Evolutionary conservation across 2,888 invertebrate genomes (phyloP).

Genomic region (Clanis bilineata): DNA sequence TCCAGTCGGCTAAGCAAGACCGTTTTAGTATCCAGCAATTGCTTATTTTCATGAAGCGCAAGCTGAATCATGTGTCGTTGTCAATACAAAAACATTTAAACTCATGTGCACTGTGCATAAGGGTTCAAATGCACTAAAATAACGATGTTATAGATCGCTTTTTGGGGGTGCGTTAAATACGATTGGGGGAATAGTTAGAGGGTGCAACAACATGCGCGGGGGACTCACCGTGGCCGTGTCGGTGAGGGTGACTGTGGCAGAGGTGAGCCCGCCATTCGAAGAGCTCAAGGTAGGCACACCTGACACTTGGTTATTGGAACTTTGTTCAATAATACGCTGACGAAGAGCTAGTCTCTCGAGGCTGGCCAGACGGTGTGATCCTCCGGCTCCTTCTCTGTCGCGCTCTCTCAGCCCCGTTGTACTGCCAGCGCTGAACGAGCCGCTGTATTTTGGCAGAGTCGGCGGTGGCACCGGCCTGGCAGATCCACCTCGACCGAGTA

Average conservation of each 20-base stretch:
- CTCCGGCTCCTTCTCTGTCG: slow-evolving; percentile 86
- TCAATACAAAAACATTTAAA: background rate
- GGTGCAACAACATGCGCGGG: slow-evolving; percentile 69
- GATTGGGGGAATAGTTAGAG: slow-evolving; percentile 72
- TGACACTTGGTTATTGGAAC: slow-evolving; percentile 76
- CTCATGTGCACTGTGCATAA: slow-evolving; percentile 24
- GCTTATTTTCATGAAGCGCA: background rate
- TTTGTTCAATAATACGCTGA: slow-evolving; percentile 90
- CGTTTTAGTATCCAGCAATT: background rate
- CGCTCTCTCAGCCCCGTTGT: slow-evolving; percentile 84
- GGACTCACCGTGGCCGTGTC: slow-evolving; percentile 82
- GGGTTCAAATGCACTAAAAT: slow-evolving; percentile 59
- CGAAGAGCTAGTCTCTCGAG: slow-evolving; percentile 91
- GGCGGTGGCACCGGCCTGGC: slow-evolving; percentile 89
- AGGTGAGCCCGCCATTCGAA: slow-evolving; percentile 68
- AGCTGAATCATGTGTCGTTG: background rate
- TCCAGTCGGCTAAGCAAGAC: no score
- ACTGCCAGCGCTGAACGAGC: slow-evolving; percentile 88
- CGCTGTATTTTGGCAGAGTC: slow-evolving; percentile 89
- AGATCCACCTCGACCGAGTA: slow-evolving; percentile 83
- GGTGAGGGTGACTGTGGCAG: slow-evolving; percentile 78
- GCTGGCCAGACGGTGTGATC: slow-evolving; percentile 90
- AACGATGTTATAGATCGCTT: slow-evolving; percentile 55
- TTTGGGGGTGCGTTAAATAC: slow-evolving; percentile 69
- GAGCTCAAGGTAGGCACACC: slow-evolving; percentile 44